Evolutionary conservation across 2,797 vertebrate genomes (phyloP).

Genomic region (Nannoperca obscura): DNA sequence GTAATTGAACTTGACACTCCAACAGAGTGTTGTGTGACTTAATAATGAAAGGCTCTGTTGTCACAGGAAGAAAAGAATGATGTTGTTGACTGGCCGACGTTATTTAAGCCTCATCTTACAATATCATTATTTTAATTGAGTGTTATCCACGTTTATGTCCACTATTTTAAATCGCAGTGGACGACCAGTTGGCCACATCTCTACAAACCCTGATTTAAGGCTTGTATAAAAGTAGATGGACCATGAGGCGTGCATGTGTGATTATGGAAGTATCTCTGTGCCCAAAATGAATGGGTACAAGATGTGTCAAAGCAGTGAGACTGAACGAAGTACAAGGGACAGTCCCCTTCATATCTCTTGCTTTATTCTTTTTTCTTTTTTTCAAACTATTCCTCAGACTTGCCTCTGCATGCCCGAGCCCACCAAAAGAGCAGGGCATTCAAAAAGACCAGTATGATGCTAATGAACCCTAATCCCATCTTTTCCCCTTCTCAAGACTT

Average conservation of each 20-base stretch:
- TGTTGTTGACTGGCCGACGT: not conserved
- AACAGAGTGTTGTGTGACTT: not conserved
- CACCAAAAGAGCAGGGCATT: not conserved
- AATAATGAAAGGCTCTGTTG: conserved; percentile 16
- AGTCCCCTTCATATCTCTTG: not conserved
- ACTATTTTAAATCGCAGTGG: conserved; percentile 7
- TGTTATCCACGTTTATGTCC: conserved; percentile 17
- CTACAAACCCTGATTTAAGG: conserved; percentile 52
- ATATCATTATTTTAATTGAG: conserved; percentile 42
- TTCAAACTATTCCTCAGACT: not conserved
- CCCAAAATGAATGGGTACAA: conserved; percentile 46
- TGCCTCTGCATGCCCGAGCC: not conserved
- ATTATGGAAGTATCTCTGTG: conserved; percentile 44
- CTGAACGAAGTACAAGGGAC: not conserved
- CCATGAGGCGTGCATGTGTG: conserved; percentile 17
- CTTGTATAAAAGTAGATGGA: conserved; percentile 48
- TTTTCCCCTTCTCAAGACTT: conserved; percentile 22
- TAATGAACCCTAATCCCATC: conserved; percentile 19
- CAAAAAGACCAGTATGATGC: conserved; percentile 11
- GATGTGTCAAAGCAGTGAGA: conserved; percentile 22
- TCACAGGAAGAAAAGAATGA: not conserved
- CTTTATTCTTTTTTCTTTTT: conserved; percentile 6
- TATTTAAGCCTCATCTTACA: conserved; percentile 27
- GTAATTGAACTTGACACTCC: conserved; percentile 10
- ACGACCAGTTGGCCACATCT: conserved; percentile 15